A percentile compares a stretch with the other conserved stretches of the same genome.
phyloP scores from a whole-genome alignment of 2,888 invertebrate species.

The Colostygia pectinataria region DNA sequence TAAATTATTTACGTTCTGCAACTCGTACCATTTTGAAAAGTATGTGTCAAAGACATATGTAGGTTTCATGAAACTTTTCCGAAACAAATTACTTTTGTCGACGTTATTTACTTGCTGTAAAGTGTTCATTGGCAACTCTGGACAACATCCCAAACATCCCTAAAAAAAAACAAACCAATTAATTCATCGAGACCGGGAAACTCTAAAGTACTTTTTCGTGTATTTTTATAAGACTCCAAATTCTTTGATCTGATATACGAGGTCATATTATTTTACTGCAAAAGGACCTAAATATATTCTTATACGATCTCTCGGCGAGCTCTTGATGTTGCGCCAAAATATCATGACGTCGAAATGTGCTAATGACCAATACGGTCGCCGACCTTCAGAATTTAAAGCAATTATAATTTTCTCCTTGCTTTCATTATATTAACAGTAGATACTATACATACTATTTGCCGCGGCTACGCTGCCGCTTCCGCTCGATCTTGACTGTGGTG shows the following conservation, averaged over 20 bases:
- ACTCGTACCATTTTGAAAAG: too few relatives aligned
- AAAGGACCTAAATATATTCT: conserved; percentile 47
- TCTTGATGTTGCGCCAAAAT: conserved; percentile 61
- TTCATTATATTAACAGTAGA: too few relatives aligned
- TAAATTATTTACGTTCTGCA: too few relatives aligned
- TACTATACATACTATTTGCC: too few relatives aligned
- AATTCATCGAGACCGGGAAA: conserved; percentile 13
- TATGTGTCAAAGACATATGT: too few relatives aligned
- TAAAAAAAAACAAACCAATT: conserved; percentile 25
- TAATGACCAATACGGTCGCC: conserved; percentile 27
- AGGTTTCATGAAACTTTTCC: too few relatives aligned
- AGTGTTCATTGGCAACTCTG: neutral
- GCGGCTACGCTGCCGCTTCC: too few relatives aligned
- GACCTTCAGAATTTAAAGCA: conserved; percentile 22
- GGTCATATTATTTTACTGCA: conserved; percentile 35
- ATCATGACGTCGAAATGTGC: conserved; percentile 21
- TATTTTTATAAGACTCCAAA: conserved; percentile 37
- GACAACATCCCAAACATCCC: conserved; percentile 5
- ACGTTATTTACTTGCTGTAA: too few relatives aligned
- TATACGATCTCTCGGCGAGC: conserved; percentile 38
- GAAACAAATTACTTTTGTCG: too few relatives aligned
- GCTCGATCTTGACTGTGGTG: too few relatives aligned
- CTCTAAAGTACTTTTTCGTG: conserved; percentile 25
- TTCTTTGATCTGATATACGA: conserved; percentile 23
- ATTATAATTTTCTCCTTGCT: conserved; percentile 10